phyloP scores from a whole-genome alignment of 2,888 invertebrate genomes.

The Beris chalybata region DNA sequence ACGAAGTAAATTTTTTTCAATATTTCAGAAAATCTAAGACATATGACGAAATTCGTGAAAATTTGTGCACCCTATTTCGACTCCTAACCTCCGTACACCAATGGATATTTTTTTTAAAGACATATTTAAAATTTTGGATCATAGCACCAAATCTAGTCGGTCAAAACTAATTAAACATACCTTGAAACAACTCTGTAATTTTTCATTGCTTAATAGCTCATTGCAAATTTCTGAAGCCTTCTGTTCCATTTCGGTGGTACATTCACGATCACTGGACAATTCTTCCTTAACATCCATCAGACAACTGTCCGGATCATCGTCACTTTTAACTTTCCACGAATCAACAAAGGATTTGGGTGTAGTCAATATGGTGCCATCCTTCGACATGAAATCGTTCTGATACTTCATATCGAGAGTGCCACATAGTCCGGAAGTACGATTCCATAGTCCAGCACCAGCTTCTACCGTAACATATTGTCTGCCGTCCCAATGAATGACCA shows the following conservation, averaged over 20 bases:
- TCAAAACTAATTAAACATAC: conserved; percentile 25
- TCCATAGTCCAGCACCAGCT: conserved; percentile 71
- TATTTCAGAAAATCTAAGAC: too few species aligned
- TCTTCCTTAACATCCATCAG: conserved; percentile 50
- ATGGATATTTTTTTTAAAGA: conserved; percentile 31
- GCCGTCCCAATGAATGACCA: conserved; percentile 76
- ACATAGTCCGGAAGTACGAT: conserved; percentile 80
- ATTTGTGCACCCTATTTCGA: too few species aligned
- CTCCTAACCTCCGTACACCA: too few species aligned
- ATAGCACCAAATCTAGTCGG: too few species aligned
- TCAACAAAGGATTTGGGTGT: conserved; percentile 54
- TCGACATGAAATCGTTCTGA: conserved; percentile 68
- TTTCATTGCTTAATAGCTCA: conserved; percentile 64
- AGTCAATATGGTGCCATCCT: conserved; percentile 60
- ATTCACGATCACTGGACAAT: conserved; percentile 48
- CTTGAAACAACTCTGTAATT: conserved; percentile 66
- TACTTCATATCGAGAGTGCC: conserved; percentile 73
- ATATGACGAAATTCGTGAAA: too few species aligned
- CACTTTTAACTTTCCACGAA: conserved; percentile 49
- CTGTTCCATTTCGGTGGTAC: conserved; percentile 45
- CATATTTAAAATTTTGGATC: too few species aligned
- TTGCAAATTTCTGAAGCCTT: conserved; percentile 65
- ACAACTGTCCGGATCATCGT: conserved; percentile 44
- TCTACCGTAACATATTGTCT: conserved; percentile 69
- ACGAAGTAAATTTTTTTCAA: too few species aligned